Evolutionary conservation across 2,888 invertebrate species (phyloP), one percentile per base, ranked within the genome.

Genomic region (Leptinotarsa peninsularis): DNA sequence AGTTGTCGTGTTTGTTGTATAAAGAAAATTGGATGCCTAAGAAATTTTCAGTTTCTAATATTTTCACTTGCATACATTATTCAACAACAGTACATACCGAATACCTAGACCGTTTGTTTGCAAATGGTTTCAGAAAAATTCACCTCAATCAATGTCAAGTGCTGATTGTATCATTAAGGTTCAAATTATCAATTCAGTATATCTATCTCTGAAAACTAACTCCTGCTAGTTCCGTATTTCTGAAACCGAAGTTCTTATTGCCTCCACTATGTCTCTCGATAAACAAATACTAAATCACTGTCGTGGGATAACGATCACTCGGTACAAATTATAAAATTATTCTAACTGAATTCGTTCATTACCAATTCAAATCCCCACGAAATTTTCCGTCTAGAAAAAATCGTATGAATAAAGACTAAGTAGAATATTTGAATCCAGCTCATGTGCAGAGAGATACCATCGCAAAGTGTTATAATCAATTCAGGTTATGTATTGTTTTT

Each of bases 401-500:
- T 69, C 72, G 63, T 77, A 75, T 77, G 77, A 75, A 77, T 77
- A 77, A 73, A 73, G 52, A 73, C 73, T 68, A 73, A 75, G 71
- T 71, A 33, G 75, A 75, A 77, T 43, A 13, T 77, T 77, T 71
- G 68, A 77, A 77, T 77, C 72, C 63, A 68, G 73, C 33, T 75
- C 52, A 33, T 68, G 73, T 43, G 68, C 15, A 67, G n/a, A 77
- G 75, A 77, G 75, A 73, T 75, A 75, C 58, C 68, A 75, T 77
- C 77, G 73, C n/a, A 67, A 71, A 75, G 70, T 75, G 23, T 58
- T 58, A 63, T 68, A 75, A 73, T 75, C 63, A 66, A 66, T 66
- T 71, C 72, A 63, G 69, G 67, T 73, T 56, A 71, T 75, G 77
- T 75, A 77, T 77, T 77, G 77, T 77, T 71, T 77, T 75, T 75